Base-by-base conservation (phyloP, 1,140 invertebrate species). In the Macrocentrus cingulum region DNA sequence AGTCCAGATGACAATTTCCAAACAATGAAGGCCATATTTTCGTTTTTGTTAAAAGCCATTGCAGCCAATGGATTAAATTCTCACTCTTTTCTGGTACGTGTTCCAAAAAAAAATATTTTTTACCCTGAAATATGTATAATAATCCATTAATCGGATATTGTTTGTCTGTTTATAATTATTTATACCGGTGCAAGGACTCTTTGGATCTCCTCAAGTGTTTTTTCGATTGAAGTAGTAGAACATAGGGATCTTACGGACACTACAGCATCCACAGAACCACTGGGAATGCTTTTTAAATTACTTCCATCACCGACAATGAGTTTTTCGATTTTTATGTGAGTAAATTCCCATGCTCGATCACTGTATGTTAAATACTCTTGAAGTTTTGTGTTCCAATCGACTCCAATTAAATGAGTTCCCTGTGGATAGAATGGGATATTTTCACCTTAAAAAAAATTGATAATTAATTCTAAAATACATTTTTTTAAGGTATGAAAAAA, bases 361-460 rank as follows among this genome's bases (percentile, higher is more conserved):
- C 68, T 67, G 22, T 63, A 64, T 6, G 65, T 61, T 18, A 79
- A 49, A 54, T 77, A 79, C 15, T 74, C 68, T 7, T 49, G 61
- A 11, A 79, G 37, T 58, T 66, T 75, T 0, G 57, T 22, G 48
- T 79, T 79, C 65, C 72, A 73, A 49, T 77, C 76, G 6, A 79
- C 70, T 13, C 63, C 60, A 16, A 78, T 75, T 2, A 76, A 66
- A 46, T 71, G 69, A 13, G 67, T 65, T 9, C 61, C 67, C 5
- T 70, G 58, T 1, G 74, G 74, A 59, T 78, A 78, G 59, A 70
- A 78, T 19, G 62, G 71, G 49, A 78, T 71, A 54, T 78, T 78
- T 53, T 76, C 69, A 18, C 75, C 75, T 78, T 34, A 1, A 64
- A 50, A 68, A 42, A 39, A 29, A 9, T 29, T 9, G 25, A 29